Evolutionary conservation across 1,140 invertebrate genomes (phyloP).

Genomic region (Hermatobates lingyangjiaoensis): DNA sequence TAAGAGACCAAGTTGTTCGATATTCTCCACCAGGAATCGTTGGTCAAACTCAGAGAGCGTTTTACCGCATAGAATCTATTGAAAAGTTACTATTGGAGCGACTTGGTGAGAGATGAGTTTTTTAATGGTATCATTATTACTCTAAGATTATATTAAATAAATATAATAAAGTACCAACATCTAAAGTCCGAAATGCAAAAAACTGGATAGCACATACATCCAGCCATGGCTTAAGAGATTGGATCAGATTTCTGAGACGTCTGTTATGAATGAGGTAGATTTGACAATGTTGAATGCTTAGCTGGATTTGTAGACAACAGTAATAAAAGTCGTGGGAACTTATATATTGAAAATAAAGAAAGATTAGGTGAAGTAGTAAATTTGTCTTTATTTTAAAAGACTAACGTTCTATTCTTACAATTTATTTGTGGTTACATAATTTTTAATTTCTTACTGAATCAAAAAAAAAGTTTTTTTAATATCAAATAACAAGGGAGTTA

Average conservation of each 20-base stretch:
- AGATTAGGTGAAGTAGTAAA: too few relatives aligned
- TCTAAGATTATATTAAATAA: neutral
- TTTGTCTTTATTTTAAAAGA: too few relatives aligned
- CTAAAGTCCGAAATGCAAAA: neutral
- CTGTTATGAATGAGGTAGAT: neutral
- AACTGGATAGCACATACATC: neutral
- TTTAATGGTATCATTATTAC: neutral
- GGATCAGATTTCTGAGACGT: neutral
- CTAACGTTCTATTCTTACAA: too few relatives aligned
- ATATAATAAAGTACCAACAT: neutral
- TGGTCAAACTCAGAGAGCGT: neutral
- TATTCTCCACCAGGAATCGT: neutral
- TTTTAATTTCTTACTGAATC: too few relatives aligned
- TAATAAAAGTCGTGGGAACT: too few relatives aligned
- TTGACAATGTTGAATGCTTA: neutral
- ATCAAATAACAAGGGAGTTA: too few relatives aligned
- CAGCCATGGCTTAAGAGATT: neutral
- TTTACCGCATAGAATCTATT: neutral
- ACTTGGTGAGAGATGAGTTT: neutral
- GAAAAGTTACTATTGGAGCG: neutral
- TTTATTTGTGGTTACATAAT: too few relatives aligned
- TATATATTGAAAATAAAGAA: too few relatives aligned
- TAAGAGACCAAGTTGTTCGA: neutral
- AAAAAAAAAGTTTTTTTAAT: too few relatives aligned
- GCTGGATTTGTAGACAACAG: too few relatives aligned